These are phyloP conservation scores for Nothobranchius kuhntae DNA, from an alignment of 2,113 vertebrate species.

Conservation along the genomic window DNA sequence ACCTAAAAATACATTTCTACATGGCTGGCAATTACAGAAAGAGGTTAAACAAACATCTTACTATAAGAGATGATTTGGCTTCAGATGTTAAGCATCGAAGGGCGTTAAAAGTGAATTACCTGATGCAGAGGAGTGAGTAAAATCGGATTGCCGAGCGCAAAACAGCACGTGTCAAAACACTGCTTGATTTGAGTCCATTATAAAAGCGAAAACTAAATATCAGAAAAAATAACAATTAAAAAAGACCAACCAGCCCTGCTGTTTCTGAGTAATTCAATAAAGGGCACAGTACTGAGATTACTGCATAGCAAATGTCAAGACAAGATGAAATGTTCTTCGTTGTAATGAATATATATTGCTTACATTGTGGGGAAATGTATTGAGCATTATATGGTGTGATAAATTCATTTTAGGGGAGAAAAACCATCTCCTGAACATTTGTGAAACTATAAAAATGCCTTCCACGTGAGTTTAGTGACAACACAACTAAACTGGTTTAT, in stretches of 20 bases:
- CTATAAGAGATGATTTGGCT: slow-evolving; percentile 30
- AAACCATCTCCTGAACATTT: not conserved
- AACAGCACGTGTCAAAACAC: slow-evolving; percentile 23
- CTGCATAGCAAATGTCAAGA: slow-evolving; percentile 78
- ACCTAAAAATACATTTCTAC: no score
- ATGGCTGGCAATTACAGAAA: not conserved
- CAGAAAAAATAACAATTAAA: slow-evolving; percentile 38
- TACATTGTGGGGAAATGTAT: slow-evolving; percentile 24
- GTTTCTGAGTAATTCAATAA: slow-evolving; percentile 47
- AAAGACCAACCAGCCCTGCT: slow-evolving; percentile 23
- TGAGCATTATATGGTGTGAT: slow-evolving; percentile 3
- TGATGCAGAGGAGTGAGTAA: slow-evolving; percentile 1
- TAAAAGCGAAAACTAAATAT: slow-evolving; percentile 31
- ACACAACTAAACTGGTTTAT: not conserved
- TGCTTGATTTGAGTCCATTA: slow-evolving; percentile 24
- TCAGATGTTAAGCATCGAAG: slow-evolving; percentile 1
- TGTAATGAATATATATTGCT: slow-evolving; percentile 75
- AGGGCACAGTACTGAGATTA: slow-evolving; percentile 61
- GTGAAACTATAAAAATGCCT: not conserved
- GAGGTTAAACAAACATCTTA: not conserved
- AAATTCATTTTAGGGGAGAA: not conserved
- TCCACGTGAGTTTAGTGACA: not conserved
- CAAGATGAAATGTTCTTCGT: slow-evolving; percentile 42
- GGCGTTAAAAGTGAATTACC: slow-evolving; percentile 1
- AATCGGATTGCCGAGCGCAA: not conserved